These are phyloP conservation scores for Sterrhoptilus dennistouni DNA, from an alignment of 2,113 vertebrate genomes.

Conservation along the genomic window DNA sequence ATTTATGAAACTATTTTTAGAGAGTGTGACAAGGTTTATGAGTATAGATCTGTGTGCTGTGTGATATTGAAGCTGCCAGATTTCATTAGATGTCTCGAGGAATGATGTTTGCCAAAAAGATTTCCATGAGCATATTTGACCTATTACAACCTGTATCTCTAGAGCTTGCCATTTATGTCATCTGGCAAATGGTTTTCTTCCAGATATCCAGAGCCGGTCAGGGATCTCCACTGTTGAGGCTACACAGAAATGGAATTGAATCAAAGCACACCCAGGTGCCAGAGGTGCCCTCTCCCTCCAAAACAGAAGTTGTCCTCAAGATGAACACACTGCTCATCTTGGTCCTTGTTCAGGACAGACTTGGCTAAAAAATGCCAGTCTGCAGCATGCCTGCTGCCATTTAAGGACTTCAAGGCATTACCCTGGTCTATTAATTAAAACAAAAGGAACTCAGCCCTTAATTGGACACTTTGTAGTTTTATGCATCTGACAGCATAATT, in stretches of 20 bases:
- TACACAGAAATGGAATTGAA: not conserved
- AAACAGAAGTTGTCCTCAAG: not conserved
- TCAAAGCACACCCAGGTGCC: not conserved
- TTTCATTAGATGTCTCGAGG: not conserved
- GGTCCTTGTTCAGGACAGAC: not conserved
- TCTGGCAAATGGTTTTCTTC: not conserved
- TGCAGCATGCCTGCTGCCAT: not conserved
- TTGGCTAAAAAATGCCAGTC: not conserved
- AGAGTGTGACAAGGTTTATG: not conserved
- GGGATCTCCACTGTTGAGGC: not conserved
- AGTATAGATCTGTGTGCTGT: not conserved
- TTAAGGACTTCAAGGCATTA: not conserved
- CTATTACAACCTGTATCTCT: not conserved
- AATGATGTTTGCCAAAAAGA: not conserved
- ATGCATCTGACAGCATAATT: not conserved
- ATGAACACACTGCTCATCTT: not conserved
- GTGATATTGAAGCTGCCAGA: not conserved
- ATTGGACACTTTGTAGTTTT: not conserved
- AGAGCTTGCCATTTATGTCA: not conserved
- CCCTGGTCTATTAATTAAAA: not conserved
- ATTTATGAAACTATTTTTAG: not conserved
- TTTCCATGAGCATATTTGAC: not conserved
- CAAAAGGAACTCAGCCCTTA: not conserved
- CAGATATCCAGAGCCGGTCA: not conserved
- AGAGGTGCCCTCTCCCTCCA: not conserved